A percentile compares a stretch with the other conserved stretches of the same genome.
phyloP scores from a whole-genome alignment of 2,113 vertebrate species.

The Pseudopipra pipra region DNA sequence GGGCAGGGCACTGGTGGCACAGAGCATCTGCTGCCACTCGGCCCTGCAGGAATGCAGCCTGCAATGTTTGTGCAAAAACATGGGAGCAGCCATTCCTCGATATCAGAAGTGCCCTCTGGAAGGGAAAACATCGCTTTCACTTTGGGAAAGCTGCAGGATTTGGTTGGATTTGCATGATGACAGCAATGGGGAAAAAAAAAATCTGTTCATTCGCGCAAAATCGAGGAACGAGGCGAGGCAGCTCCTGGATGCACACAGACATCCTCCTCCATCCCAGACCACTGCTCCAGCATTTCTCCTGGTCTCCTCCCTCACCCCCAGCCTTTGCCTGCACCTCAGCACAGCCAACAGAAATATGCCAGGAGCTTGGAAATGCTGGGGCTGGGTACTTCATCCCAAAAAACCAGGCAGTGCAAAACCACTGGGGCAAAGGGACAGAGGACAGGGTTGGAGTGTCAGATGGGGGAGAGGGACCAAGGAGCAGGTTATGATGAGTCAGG shows the following conservation, averaged over 20 bases:
- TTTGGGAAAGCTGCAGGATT: not conserved
- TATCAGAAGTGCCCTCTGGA: not conserved
- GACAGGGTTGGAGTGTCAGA: not conserved
- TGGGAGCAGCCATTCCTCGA: fast-evolving
- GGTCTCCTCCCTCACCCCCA: not conserved
- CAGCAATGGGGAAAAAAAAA: not conserved
- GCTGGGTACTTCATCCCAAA: not conserved
- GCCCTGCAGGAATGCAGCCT: not conserved
- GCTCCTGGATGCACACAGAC: not conserved
- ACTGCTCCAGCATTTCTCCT: not conserved
- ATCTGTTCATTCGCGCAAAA: not conserved
- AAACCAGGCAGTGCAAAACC: not conserved
- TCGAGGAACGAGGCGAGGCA: not conserved
- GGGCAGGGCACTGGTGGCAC: not conserved
- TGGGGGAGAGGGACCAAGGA: not conserved
- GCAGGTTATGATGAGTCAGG: not conserved
- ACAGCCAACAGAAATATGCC: not conserved
- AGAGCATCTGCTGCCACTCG: not conserved
- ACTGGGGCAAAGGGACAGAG: not conserved
- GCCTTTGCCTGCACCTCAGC: not conserved
- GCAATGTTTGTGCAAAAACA: not conserved
- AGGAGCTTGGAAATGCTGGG: not conserved
- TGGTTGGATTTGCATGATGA: not conserved
- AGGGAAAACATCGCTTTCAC: not conserved
- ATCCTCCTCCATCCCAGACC: not conserved